A percentile compares a stretch with the other conserved stretches of the same genome.
Conservation (phyloP, 2,113 vertebrate genomes). For the Cavia aperea region DNA sequence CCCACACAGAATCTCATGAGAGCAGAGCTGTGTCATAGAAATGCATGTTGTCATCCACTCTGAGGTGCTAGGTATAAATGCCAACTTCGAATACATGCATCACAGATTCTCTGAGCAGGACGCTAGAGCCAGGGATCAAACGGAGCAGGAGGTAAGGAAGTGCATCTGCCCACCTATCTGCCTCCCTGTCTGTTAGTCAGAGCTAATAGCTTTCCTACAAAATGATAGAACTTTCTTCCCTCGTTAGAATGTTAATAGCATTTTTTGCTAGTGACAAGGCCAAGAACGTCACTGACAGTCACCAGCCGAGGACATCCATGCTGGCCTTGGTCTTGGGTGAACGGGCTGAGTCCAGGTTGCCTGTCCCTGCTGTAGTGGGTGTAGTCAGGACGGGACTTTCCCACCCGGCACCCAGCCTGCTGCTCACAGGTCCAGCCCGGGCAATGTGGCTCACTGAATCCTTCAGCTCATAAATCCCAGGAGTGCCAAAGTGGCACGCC, state of each 20-base stretch:
- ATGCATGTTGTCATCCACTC: background rate
- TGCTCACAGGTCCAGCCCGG: background rate
- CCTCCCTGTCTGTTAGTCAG: too few species aligned
- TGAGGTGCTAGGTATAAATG: too few species aligned
- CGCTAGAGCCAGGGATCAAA: background rate
- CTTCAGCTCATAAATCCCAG: background rate
- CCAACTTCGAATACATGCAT: background rate
- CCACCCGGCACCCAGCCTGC: background rate
- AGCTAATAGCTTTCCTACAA: background rate
- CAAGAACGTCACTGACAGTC: background rate
- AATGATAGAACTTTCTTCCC: background rate
- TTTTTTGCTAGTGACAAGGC: background rate
- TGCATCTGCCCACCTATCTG: too few species aligned
- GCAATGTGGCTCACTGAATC: background rate
- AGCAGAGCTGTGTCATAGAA: background rate
- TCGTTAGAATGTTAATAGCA: background rate
- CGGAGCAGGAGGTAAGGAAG: background rate
- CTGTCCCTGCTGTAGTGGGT: background rate
- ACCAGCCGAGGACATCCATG: background rate
- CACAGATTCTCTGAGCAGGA: background rate
- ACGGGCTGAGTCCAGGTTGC: background rate
- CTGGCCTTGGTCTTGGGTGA: background rate
- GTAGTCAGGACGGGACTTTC: background rate
- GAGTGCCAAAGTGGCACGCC: background rate
- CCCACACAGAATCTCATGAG: too few species aligned